Base-by-base conservation (phyloP, 2,113 vertebrate species). In the Oncorhynchus clarkii region DNA sequence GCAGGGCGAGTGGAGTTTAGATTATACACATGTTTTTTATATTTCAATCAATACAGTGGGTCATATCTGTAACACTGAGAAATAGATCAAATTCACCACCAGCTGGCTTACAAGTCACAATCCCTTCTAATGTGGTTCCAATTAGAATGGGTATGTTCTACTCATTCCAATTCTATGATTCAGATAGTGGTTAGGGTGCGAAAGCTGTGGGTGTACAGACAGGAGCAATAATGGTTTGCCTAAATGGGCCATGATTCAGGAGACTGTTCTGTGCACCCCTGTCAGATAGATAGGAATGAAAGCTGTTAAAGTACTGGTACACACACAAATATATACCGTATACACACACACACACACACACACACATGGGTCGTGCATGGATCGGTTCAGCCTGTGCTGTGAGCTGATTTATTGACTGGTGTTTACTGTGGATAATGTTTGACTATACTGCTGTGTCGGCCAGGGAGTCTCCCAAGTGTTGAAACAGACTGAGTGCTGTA, bases 381-480 rank as follows among this genome's bases (percentile, higher is more conserved):
- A 69, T 60, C 51, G 51, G 51, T 18, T 54, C 13, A 76, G 74
- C 45, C 86, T 84, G 78, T 86, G 83, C 78, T 83, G 77, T 87
- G 51, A 54, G 51, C 16, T 54, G 51, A 54, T 22, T 22, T 62
- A 22, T 8, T 22, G 18, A 22, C 18, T 24, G 68, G 76, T 85
- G 85, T 54, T 90, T 85, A 86, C 85, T 74, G 76, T 54, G 51
- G 51, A 18, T 54, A 74, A 78, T 64, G 80, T 89, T 82, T 78
- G 88, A 89, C 72, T 72, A 80, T 88, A 76, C 87, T 90, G 86
- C 84, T 73, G 83, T 22, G 80, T 72, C 45, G 71, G 76, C 69
- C 16, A 4, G 82, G 71, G 84, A 75, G 80, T 75, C 80, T 87
- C 84, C 1, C 73, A 71, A 88, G 87, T 79, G 79, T 79, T 83